phyloP scores from a whole-genome alignment of 2,113 vertebrate genomes.

The Sander vitreus region DNA sequence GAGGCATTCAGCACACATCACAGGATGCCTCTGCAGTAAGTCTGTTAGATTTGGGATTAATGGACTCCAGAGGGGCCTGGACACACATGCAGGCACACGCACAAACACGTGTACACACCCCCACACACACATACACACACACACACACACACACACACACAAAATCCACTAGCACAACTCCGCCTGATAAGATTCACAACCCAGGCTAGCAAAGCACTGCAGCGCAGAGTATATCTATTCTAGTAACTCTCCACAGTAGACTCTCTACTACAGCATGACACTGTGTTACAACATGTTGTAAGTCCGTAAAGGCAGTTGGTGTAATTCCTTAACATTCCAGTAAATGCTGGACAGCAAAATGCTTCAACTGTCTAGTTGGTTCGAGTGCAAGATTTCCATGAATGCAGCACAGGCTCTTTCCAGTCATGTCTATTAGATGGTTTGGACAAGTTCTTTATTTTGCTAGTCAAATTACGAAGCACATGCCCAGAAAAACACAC shows the following conservation, averaged over 20 bases:
- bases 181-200: constrained; percentile 76
- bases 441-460: constrained; percentile 63
- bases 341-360: constrained; percentile 17
- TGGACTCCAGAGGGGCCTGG: constrained; percentile 78
- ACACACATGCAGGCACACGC: constrained; percentile 68
- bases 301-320: constrained; percentile 24
- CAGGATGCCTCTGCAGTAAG: constrained; percentile 78
- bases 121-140: constrained; percentile 12
- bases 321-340: constrained; percentile 47
- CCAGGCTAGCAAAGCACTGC: constrained; percentile 65
- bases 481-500: constrained; percentile 34
- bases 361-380: constrained; percentile 15
- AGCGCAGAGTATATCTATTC: constrained; percentile 70
- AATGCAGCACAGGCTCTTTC: constrained; percentile 23
- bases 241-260: constrained; percentile 57
- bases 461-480: constrained; percentile 59
- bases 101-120: constrained; percentile 21
- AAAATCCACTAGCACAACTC: constrained; percentile 69
- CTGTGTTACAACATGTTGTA: constrained; percentile 42
- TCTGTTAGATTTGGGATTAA: constrained; percentile 85
- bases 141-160: constrained; percentile 18
- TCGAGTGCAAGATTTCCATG: constrained; percentile 36
- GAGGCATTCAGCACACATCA: constrained; percentile 79
- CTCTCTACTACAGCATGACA: constrained; percentile 47
- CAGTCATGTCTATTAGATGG: constrained; percentile 28